These are phyloP conservation scores for Aphidius ervi DNA, from an alignment of 1,140 invertebrate species.

Conservation along the genomic window DNA sequence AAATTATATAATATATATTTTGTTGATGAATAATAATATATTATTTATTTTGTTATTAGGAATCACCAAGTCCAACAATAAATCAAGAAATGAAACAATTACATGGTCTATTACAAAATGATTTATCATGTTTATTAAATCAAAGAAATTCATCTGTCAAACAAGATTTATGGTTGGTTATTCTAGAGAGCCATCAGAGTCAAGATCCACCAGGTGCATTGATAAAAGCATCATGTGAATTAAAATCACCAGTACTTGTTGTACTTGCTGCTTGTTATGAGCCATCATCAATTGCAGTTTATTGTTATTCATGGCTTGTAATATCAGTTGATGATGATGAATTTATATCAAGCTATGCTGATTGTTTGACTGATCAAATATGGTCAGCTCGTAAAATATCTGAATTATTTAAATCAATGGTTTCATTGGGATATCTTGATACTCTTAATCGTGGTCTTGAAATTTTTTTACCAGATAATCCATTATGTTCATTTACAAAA, in stretches of 20 bases:
- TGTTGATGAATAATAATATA: too few species aligned
- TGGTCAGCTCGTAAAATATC: conserved; percentile 47
- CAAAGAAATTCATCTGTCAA: conserved; percentile 13
- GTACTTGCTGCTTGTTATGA: conserved; percentile 66
- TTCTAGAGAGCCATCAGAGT: conserved; percentile 63
- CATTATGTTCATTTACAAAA: conserved; percentile 54
- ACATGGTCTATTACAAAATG: conserved; percentile 3
- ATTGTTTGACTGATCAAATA: conserved; percentile 40
- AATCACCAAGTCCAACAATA: neutral
- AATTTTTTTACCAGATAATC: conserved; percentile 64
- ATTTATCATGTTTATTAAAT: conserved; percentile 1
- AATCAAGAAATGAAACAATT: neutral
- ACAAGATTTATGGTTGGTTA: conserved; percentile 59
- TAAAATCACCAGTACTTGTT: conserved; percentile 57
- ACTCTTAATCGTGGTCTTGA: conserved; percentile 58
- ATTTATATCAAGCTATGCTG: conserved; percentile 44
- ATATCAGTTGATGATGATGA: conserved; percentile 47
- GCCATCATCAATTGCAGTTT: conserved; percentile 61
- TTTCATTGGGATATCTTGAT: conserved; percentile 52
- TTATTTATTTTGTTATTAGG: neutral
- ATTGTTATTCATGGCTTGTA: conserved; percentile 62
- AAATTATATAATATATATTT: too few species aligned
- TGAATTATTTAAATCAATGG: conserved; percentile 52
- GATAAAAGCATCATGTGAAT: conserved; percentile 54
- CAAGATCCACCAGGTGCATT: conserved; percentile 63